A percentile compares a stretch with the other conserved stretches of the same genome.
phyloP scores from a whole-genome alignment of 1,140 invertebrate species.

The Notospermus geniculatus region DNA sequence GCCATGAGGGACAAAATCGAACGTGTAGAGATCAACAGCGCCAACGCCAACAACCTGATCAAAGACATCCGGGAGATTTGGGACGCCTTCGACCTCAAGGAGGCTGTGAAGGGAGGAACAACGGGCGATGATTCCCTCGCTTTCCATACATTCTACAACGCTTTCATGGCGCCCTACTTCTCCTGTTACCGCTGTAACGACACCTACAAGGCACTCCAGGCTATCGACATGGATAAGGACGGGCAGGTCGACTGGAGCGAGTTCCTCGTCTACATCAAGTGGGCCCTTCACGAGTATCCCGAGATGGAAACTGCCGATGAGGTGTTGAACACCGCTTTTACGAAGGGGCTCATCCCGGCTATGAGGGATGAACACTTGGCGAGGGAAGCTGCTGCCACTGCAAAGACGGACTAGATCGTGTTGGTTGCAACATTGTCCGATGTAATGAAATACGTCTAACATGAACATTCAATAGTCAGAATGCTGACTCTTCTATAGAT shows the following conservation, averaged over 20 bases:
- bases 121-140: slow-evolving; percentile 6
- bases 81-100: neutral
- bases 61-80: neutral
- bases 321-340: slow-evolving; percentile 8
- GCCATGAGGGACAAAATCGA: slow-evolving; percentile 2
- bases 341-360: slow-evolving; percentile 8
- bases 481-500: too few relatives aligned
- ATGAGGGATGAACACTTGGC: slow-evolving; percentile 11
- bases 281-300: slow-evolving; percentile 9
- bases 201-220: slow-evolving; percentile 9
- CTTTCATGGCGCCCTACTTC: slow-evolving; percentile 13
- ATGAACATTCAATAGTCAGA: too few relatives aligned
- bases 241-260: slow-evolving; percentile 10
- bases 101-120: neutral
- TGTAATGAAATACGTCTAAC: too few relatives aligned
- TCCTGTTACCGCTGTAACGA: slow-evolving; percentile 7
- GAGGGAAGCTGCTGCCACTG: too few relatives aligned
- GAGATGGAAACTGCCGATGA: neutral
- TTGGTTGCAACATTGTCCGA: too few relatives aligned
- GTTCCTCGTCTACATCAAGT: slow-evolving; percentile 12
- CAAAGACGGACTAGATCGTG: too few relatives aligned
- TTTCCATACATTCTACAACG: slow-evolving; percentile 12
- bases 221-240: slow-evolving; percentile 11
- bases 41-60: neutral
- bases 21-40: neutral